Conservation (phyloP, 92 coral and sea anemone genomes). For the Actinostola sp. region DNA sequence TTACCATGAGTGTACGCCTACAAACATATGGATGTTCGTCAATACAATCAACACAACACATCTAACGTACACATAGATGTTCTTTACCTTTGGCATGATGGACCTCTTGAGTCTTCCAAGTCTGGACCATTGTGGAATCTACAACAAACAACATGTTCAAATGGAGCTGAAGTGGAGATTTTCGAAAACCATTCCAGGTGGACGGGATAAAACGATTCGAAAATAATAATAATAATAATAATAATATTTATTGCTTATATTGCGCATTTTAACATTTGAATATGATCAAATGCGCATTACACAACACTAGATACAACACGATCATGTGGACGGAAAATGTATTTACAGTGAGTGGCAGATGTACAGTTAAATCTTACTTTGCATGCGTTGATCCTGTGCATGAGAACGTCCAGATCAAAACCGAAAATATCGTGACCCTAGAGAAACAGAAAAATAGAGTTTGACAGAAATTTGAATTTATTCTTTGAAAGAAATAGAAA, state of each 20-base stretch:
- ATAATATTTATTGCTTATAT: no score
- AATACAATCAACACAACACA: neutral
- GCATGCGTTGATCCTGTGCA: conserved; percentile 92
- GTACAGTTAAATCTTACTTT: conserved; percentile 54
- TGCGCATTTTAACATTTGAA: no score
- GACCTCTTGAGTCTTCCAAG: conserved; percentile 86
- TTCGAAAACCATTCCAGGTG: no score
- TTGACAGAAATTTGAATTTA: no score
- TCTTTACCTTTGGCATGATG: conserved; percentile 83
- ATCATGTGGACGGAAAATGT: no score
- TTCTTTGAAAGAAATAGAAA: no score
- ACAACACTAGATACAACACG: no score
- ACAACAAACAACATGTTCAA: conserved; percentile 2
- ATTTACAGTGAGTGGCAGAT: no score
- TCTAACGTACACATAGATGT: neutral
- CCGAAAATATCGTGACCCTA: conserved; percentile 96
- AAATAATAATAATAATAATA: no score
- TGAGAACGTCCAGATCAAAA: conserved; percentile 87
- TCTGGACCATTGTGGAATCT: conserved; percentile 99
- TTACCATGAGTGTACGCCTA: conserved; percentile 20
- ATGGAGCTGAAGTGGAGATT: no score
- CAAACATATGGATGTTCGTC: neutral
- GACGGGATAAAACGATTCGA: no score
- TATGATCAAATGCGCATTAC: no score
- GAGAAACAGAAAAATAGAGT: neutral